Percentiles rank a stretch among this genome's conserved stretches.
phyloP scores from a whole-genome alignment of 2,797 vertebrate species.

The Ctenopoma kingsleyae region DNA sequence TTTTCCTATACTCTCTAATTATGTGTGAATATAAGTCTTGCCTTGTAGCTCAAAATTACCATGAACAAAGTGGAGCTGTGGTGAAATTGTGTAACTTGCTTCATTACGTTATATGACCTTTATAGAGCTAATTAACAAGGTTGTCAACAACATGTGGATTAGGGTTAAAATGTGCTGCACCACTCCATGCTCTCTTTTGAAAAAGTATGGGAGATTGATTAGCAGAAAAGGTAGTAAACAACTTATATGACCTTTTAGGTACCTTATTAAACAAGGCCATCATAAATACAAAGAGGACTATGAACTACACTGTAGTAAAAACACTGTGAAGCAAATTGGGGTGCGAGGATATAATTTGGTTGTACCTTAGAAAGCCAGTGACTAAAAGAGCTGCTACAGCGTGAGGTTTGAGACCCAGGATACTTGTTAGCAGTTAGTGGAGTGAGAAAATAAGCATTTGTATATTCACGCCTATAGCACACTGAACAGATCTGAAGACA shows the following conservation, averaged over 20 bases:
- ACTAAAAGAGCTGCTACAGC: background rate
- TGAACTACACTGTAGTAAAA: background rate
- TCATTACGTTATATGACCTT: conserved; percentile 77
- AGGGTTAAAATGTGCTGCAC: conserved; percentile 47
- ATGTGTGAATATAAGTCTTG: conserved; percentile 55
- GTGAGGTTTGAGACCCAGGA: conserved; percentile 5
- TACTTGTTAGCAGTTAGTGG: conserved; percentile 30
- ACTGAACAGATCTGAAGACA: conserved; percentile 2
- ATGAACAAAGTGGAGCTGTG: conserved; percentile 55
- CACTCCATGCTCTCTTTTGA: conserved; percentile 21
- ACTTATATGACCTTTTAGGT: conserved; percentile 36
- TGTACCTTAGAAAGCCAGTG: background rate
- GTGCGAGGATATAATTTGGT: background rate
- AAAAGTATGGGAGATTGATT: conserved; percentile 19
- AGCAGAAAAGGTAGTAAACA: conserved; percentile 9
- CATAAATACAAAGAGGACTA: conserved; percentile 19
- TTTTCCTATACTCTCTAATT: conserved; percentile 25
- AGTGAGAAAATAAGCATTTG: conserved; percentile 9
- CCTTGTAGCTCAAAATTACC: conserved; percentile 48
- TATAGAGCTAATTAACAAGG: conserved; percentile 75
- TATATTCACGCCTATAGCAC: background rate
- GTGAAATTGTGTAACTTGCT: conserved; percentile 40
- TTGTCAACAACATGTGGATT: conserved; percentile 63
- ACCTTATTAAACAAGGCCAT: conserved; percentile 27
- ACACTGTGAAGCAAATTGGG: background rate